These are phyloP conservation scores for Maconellicoccus hirsutus DNA, from an alignment of 1,140 invertebrate genomes.

Conservation along the genomic window DNA sequence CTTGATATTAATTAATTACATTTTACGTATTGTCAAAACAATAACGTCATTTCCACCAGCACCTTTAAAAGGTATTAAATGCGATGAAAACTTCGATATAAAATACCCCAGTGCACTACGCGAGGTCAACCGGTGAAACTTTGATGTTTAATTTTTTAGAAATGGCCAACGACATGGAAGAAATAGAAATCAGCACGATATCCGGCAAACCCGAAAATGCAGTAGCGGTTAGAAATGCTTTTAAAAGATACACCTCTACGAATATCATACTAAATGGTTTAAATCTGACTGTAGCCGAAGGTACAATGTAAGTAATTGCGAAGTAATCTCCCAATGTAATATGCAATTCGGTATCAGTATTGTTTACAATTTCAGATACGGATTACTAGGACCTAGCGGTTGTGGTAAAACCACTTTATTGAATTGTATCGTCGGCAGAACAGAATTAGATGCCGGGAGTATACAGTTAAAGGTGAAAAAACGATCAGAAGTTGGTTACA, in stretches of 20 bases:
- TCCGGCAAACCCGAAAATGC: conserved; percentile 8
- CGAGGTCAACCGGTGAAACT: neutral
- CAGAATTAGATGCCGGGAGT: conserved; percentile 33
- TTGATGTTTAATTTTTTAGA: neutral
- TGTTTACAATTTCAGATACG: conserved; percentile 32
- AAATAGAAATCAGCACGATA: conserved; percentile 15
- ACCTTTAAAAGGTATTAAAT: no score
- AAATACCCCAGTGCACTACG: neutral
- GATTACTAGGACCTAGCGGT: conserved; percentile 37
- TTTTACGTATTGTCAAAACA: neutral
- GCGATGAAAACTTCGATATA: no score
- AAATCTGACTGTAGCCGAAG: conserved; percentile 31
- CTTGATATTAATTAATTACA: neutral
- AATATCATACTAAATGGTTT: conserved; percentile 30
- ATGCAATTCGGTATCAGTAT: no score
- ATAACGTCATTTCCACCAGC: neutral
- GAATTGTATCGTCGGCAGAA: conserved; percentile 36
- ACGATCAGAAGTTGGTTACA: conserved; percentile 51
- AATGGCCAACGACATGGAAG: neutral
- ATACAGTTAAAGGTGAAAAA: conserved; percentile 34
- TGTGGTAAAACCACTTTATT: conserved; percentile 39
- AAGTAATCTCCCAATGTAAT: neutral
- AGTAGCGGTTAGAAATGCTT: conserved; percentile 29
- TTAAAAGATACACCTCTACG: conserved; percentile 29
- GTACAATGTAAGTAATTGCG: conserved; percentile 31